phyloP scores from a whole-genome alignment of 37 sponge, comb jelly and placozoan species.

The Dysidea cf. avara region DNA sequence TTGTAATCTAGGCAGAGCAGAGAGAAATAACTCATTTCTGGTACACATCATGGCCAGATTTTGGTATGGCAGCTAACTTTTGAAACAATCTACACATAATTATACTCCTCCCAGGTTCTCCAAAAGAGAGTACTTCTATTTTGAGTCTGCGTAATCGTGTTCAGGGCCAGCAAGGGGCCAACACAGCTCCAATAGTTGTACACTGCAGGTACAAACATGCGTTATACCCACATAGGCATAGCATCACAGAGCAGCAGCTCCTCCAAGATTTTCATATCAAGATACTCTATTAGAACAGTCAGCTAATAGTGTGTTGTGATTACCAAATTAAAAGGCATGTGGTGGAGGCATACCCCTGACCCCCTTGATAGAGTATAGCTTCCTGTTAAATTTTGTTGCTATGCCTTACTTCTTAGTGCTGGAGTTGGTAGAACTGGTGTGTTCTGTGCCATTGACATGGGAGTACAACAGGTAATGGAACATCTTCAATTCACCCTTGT shows the following conservation, averaged over 20 bases:
- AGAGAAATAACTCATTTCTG: slow-evolving; percentile 54
- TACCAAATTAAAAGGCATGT: too few relatives aligned
- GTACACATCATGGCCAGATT: slow-evolving; percentile 67
- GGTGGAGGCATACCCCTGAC: too few relatives aligned
- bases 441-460: slow-evolving; percentile 54
- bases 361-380: too few relatives aligned
- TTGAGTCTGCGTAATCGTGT: slow-evolving; percentile 24
- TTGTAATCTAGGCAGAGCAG: slow-evolving; percentile 20
- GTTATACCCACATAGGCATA: too few relatives aligned
- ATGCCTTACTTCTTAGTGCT: too few relatives aligned
- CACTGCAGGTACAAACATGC: slow-evolving; percentile 76
- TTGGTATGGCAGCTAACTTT: slow-evolving; percentile 33
- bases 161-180: background rate
- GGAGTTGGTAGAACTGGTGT: slow-evolving; percentile 57
- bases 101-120: slow-evolving; percentile 40
- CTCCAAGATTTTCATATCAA: too few relatives aligned
- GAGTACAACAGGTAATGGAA: slow-evolving; percentile 46
- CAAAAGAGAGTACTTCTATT: slow-evolving; percentile 35
- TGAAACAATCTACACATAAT: background rate
- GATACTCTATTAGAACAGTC: too few relatives aligned
- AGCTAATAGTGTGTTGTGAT: too few relatives aligned
- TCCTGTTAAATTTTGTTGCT: background rate
- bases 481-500: background rate
- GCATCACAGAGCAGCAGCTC: too few relatives aligned
- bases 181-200: slow-evolving; percentile 28